Base-by-base conservation (phyloP, 2,797 vertebrate species). In the Ctenopoma multispine region DNA sequence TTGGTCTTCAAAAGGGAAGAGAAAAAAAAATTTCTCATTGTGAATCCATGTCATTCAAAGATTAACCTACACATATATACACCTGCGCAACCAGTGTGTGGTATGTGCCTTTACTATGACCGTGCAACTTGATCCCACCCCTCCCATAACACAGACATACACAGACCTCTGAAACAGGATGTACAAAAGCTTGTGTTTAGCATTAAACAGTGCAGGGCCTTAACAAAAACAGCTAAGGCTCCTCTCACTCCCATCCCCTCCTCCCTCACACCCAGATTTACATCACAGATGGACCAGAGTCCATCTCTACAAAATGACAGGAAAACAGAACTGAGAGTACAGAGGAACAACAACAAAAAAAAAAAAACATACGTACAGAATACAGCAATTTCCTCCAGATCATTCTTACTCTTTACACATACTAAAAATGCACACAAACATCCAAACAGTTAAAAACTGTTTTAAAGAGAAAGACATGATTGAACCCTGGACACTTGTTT, bases 401-500 rank as follows among this genome's bases (percentile, higher is more conserved):
- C 83, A 84, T 77, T 84, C 88, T 67, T 80, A 75, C 83, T 46
- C 76, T 69, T 58, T 71, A 47, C 70, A 69, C 73, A 81, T 63
- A 80, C 48, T 62, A 81, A 64, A 79, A 62, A 40, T 61, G 63
- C 85, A 83, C 62, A 31, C 82, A 84, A 81, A 75, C 85, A 90
- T 58, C 50, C 80, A 80, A 84, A 83, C 77, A 62, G 61, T 80
- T 87, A 82, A 85, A 83, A 90, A 81, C 67, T 21, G 63, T 72
- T 85, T 82, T 31, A 72, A 60, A 83, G 74, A 67, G 53, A 75
- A 70, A 77, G 75, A 73, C 69, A 79, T 82, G 83, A 89, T 77
- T 90, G 85, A 92, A 94, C 92, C 93, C 92, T 91, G 92, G 92
- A 92, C 92, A 90, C 88, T 82, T 89, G 89, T 79, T 91, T 89